These are phyloP conservation scores for Nothoprocta pentlandii DNA, from an alignment of 2,113 vertebrate genomes.

Conservation along the genomic window DNA sequence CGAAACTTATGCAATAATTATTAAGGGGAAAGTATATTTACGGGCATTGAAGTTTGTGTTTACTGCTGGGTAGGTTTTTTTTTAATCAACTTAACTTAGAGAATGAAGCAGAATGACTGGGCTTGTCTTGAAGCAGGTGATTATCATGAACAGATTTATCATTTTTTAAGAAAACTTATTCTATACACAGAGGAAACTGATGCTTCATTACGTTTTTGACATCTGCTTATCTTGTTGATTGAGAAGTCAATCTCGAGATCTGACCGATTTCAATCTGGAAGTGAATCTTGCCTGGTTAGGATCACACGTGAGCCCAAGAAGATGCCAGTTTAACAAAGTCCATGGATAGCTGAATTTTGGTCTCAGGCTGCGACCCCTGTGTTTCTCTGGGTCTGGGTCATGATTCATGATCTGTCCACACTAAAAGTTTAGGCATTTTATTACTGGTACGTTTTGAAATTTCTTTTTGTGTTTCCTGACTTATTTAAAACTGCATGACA, in stretches of 20 bases:
- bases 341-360: not conserved
- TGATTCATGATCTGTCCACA: not conserved
- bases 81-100: not conserved
- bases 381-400: not conserved
- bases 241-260: not conserved
- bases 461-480: not conserved
- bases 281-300: not conserved
- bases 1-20: not conserved
- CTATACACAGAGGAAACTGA: not conserved
- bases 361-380: not conserved
- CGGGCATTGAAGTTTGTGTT: not conserved
- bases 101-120: not conserved
- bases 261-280: conserved; percentile 10
- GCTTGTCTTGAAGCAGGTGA: not conserved
- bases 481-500: not conserved
- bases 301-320: not conserved
- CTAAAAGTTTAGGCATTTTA: not conserved
- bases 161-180: not conserved
- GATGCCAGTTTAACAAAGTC: not conserved
- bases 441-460: not conserved
- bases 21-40: not conserved
- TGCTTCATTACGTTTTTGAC: not conserved
- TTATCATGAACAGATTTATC: not conserved
- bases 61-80: not conserved
- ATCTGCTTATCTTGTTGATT: not conserved